Evolutionary conservation across 2,113 vertebrate genomes (phyloP).

Genomic region (Antennarius striatus): DNA sequence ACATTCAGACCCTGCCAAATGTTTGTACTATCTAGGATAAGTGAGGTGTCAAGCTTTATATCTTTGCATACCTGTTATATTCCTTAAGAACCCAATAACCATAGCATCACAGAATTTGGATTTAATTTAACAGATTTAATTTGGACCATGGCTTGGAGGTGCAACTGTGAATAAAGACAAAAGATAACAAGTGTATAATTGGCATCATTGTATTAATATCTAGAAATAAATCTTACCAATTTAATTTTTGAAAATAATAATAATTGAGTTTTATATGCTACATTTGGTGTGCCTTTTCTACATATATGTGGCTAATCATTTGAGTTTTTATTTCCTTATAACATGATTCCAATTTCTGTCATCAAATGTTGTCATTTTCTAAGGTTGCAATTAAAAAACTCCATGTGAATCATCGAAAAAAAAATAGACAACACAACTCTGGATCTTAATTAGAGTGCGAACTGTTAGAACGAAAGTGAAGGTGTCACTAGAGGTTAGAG

Average conservation of each 20-base stretch:
- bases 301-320: slow-evolving; percentile 4
- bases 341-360: slow-evolving; percentile 25
- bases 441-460: slow-evolving; percentile 76
- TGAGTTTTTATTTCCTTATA: slow-evolving; percentile 2
- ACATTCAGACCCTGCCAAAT: slow-evolving; percentile 54
- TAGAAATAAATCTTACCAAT: neutral
- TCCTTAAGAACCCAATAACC: slow-evolving; percentile 8
- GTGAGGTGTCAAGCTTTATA: slow-evolving; percentile 35
- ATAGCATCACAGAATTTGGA: slow-evolving; percentile 8
- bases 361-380: slow-evolving; percentile 46
- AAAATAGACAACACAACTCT: slow-evolving; percentile 55
- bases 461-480: slow-evolving; percentile 62
- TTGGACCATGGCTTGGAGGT: neutral
- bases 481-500: slow-evolving; percentile 74
- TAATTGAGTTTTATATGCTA: neutral
- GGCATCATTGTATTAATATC: neutral
- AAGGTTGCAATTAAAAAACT: slow-evolving; percentile 62
- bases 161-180: too few relatives aligned
- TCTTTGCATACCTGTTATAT: slow-evolving; percentile 16
- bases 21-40: slow-evolving; percentile 53
- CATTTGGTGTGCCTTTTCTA: neutral
- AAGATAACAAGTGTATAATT: too few relatives aligned
- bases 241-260: neutral
- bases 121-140: slow-evolving; percentile 6
- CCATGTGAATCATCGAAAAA: slow-evolving; percentile 42